Evolutionary conservation across 2,888 invertebrate genomes (phyloP), one percentile per base, ranked within the genome.

Genomic region (Platycheirus albimanus): DNA sequence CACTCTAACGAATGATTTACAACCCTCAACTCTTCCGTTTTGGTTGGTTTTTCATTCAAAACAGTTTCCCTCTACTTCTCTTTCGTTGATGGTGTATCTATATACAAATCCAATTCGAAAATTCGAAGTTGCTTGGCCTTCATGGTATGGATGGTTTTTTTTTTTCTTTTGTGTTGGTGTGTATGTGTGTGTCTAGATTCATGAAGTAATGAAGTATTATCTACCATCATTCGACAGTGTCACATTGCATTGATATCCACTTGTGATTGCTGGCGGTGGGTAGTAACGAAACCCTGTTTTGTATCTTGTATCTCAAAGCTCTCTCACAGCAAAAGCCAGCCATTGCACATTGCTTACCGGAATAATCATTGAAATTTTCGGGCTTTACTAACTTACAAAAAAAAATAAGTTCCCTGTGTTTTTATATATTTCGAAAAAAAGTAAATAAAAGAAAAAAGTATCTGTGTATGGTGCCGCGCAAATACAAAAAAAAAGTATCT

Each of bases 1-100:
- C 69, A 19, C 61, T 86, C 78, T 6, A n/a, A n/a, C 86, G 67
- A 69, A 85, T 86, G 86, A 86, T 86, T 86, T 86, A 86, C 86
- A 84, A 85, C 85, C 85, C 83, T 78, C 75, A 78, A 77, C 78
- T 81, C 85, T 85, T 85, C 79, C 84, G 80, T 80, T 81, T 74
- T 76, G 84, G 83, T 83, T 83, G 83, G 83, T 74, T 69, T 81
- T 83, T 69, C 75, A 72, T 79, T 80, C 69, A 56, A 54, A 19
- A n/a, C 19, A 19, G 5, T 63, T 49, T 64, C 72, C 63, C 64
- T 54, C 52, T 61, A 63, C 63, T 69, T 63, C 51, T 56, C n/a
- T n/a, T n/a, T n/a, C n/a, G n/a, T 24, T 15, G 3, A 8, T 45
- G 4, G 17, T 17, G 43, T 43, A 7, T 43, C 49, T 74, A 83